Conservation (phyloP, 2,888 invertebrate genomes). For the Galeruca laticollis region DNA sequence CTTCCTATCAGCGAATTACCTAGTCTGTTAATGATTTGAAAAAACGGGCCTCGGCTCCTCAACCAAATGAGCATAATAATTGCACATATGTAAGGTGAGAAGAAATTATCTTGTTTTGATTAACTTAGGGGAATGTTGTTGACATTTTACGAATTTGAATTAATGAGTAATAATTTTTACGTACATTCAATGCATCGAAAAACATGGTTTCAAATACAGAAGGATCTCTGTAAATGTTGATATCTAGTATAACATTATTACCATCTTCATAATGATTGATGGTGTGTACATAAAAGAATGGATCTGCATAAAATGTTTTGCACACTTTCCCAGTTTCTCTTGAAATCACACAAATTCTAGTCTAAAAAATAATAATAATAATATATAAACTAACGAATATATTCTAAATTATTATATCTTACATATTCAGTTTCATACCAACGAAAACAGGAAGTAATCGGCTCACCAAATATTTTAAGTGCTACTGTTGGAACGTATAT, state of each 20-base stretch:
- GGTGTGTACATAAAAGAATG: neutral
- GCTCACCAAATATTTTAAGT: neutral
- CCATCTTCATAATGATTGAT: constrained; percentile 4
- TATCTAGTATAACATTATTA: neutral
- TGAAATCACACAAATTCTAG: neutral
- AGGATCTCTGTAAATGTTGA: constrained; percentile 4
- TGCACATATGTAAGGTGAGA: no score
- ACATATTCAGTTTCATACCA: constrained; percentile 2
- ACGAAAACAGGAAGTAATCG: neutral
- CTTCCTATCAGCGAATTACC: no score
- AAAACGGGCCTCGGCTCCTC: no score
- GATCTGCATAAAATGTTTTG: neutral
- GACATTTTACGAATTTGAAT: no score
- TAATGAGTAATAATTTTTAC: neutral
- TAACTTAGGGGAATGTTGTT: no score
- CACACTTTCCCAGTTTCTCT: neutral
- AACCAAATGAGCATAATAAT: no score
- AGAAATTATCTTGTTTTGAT: no score
- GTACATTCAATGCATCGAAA: neutral
- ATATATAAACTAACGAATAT: neutral
- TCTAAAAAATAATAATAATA: neutral
- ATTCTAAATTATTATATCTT: neutral
- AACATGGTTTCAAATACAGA: neutral
- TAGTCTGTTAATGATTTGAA: no score
- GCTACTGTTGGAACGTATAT: neutral